Base-by-base conservation (phyloP, 1,140 invertebrate genomes). In the Paralvinella palmiformis region DNA sequence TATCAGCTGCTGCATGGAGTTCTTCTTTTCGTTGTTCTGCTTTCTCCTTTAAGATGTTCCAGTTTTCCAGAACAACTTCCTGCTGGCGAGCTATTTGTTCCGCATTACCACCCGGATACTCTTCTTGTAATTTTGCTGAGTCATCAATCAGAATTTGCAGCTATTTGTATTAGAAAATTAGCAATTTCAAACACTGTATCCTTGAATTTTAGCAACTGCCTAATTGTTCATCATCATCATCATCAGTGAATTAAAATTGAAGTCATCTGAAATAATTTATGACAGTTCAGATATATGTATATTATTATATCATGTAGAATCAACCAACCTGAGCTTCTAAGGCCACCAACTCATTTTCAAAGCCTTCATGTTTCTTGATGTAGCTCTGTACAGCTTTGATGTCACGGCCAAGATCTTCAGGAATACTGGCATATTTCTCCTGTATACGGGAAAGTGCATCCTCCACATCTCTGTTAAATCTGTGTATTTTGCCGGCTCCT, bases 391-490 rank as follows among this genome's bases (percentile, higher is more conserved):
- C 93, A 0, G 92, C 90, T 73, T 95, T 91, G 6, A 94, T 83
- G 80, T 97, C 93, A 48, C 90, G 80, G 4, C 92, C 93, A 3
- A 92, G 78, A 73, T 94, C 92, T 13, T 90, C 89, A 6, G 91
- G 89, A 35, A 95, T 84, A 3, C 87, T 88, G 2, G 89, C 87
- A 68, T 88, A 87, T 77, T 96, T 95, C 73, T 93, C 91, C 71
- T 91, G 60, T 35, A 96, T 94, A 31, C 94, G 84, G 13, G 91
- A 90, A 1, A 94, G 79, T 4, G 94, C 90, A 74, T 98, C 95
- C 6, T 90, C 91, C 0, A 95, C 93, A 78, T 98, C 95, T 27
- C 94, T 86, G 81, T 98, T 95, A 85, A 96, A 98, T 41, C 93
- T 85, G 79, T 98, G 95, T 67, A 98, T 94, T 81, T 97, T 92